Evolutionary conservation across 2,797 vertebrate genomes (phyloP).

Genomic region (Acanthiza pusilla): DNA sequence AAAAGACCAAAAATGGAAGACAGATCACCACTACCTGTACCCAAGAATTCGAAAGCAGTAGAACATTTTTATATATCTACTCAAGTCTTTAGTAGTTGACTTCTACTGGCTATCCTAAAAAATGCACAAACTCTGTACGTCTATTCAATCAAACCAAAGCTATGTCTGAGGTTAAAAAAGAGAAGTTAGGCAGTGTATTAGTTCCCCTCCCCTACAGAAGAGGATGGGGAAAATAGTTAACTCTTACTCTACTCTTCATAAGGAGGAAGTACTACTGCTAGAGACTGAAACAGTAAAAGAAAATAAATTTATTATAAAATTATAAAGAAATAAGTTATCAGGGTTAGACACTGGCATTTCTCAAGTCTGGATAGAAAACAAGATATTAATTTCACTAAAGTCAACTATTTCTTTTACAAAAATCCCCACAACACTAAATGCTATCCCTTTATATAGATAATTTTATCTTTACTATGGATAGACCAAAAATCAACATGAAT

Average conservation of each 20-base stretch:
- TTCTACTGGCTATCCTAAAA: neutral
- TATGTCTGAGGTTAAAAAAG: neutral
- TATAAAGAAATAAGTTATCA: neutral
- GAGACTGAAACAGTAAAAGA: neutral
- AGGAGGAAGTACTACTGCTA: neutral
- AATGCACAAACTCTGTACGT: accelerated
- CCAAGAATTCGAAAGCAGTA: neutral
- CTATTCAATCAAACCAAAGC: neutral
- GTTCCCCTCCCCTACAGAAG: neutral
- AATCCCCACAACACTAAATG: neutral
- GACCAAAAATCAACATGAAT: neutral
- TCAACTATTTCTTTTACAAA: neutral
- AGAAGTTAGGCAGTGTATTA: neutral
- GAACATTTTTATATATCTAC: neutral
- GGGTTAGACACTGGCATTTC: neutral
- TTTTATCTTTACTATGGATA: neutral
- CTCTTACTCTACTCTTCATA: neutral
- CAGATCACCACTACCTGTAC: neutral
- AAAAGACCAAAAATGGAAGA: neutral
- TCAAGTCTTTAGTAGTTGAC: neutral
- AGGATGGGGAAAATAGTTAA: neutral
- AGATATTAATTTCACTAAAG: neutral
- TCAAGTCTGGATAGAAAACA: neutral
- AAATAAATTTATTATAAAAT: neutral
- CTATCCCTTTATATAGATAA: neutral